These are phyloP conservation scores for Buathra laborator DNA, from an alignment of 2,888 invertebrate species.

Conservation along the genomic window DNA sequence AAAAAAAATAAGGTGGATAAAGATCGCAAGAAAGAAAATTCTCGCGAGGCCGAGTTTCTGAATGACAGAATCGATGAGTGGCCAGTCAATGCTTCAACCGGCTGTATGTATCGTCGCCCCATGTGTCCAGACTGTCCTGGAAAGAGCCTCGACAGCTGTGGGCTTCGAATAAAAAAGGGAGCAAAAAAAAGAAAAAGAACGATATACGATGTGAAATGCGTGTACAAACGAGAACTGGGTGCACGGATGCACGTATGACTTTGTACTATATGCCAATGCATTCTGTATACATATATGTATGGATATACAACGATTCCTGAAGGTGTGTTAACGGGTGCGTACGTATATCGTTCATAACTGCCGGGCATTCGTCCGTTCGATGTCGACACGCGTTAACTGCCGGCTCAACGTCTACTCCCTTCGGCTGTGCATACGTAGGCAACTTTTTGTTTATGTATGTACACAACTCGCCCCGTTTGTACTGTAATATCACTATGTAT, in stretches of 20 bases:
- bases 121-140: conserved; percentile 40
- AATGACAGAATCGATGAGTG: conserved; percentile 66
- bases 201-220: conserved; percentile 22
- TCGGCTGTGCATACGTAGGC: conserved; percentile 2
- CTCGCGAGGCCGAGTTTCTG: conserved; percentile 25
- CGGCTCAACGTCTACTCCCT: conserved; percentile 43
- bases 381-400: conserved; percentile 64
- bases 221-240: conserved; percentile 10
- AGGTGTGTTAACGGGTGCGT: not conserved
- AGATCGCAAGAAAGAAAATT: conserved; percentile 40
- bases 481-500: conserved; percentile 14
- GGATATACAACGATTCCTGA: not conserved
- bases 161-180: conserved; percentile 13
- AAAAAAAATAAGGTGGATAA: conserved; percentile 17
- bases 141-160: conserved; percentile 24
- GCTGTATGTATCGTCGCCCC: conserved; percentile 35
- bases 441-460: conserved; percentile 29
- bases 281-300: not conserved
- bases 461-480: not conserved
- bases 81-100: conserved; percentile 51
- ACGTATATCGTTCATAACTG: conserved; percentile 46
- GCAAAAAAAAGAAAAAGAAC: conserved; percentile 2
- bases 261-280: conserved; percentile 24
- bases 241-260: conserved; percentile 25
- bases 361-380: conserved; percentile 55